Conservation (phyloP, 2,888 invertebrate genomes). For the Hemicrepidius hirtus region DNA sequence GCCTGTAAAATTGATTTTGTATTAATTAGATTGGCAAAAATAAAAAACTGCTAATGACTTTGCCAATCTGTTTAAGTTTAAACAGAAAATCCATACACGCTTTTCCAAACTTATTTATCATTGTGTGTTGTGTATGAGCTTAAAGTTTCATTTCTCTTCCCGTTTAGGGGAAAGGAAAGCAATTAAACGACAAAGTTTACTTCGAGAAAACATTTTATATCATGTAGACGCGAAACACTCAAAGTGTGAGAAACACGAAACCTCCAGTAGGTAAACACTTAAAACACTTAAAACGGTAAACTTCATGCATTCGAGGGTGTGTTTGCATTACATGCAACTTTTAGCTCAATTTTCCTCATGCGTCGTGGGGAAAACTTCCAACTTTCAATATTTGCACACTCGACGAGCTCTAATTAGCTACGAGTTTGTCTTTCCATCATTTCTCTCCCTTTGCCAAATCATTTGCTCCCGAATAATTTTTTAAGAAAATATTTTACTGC, state of each 20-base stretch:
- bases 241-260: constrained; percentile 32
- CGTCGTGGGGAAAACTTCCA: background rate
- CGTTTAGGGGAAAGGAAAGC: constrained; percentile 1
- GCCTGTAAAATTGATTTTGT: background rate
- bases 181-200: constrained; percentile 31
- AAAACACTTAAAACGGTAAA: constrained; percentile 28
- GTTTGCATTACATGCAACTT: constrained; percentile 17
- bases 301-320: constrained; percentile 1
- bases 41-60: no score
- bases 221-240: constrained; percentile 26
- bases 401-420: constrained; percentile 2
- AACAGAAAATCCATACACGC: no score
- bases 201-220: constrained; percentile 32
- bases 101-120: background rate
- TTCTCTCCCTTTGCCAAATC: background rate
- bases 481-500: background rate
- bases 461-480: background rate
- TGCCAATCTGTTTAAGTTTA: no score
- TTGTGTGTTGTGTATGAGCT: no score
- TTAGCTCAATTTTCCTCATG: constrained; percentile 11
- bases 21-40: no score
- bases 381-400: constrained; percentile 17
- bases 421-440: constrained; percentile 16
- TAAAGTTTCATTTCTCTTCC: background rate
- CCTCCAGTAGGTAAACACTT: constrained; percentile 23